Evolutionary conservation across 2,113 vertebrate genomes (phyloP).

Genomic region (Microcebus murinus): DNA sequence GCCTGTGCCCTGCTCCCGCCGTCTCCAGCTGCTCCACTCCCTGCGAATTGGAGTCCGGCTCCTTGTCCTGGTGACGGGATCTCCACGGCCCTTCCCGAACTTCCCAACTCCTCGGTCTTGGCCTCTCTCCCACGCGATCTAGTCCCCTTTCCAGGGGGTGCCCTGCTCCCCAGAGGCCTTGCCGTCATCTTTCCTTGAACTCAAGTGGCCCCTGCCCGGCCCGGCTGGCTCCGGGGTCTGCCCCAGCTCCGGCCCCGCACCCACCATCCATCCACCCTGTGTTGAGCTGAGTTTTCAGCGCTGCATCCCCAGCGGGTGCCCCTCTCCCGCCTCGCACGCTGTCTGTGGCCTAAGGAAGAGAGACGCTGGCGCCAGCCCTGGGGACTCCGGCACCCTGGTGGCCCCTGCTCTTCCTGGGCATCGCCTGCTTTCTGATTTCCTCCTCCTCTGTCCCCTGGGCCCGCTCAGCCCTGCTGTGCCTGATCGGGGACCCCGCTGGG

Average conservation of each 20-base stretch:
- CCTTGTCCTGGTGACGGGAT: rapidly evolving
- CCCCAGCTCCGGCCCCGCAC: not conserved
- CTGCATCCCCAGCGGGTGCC: not conserved
- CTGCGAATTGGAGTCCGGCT: not conserved
- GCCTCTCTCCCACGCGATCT: not conserved
- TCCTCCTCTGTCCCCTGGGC: not conserved
- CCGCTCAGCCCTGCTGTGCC: not conserved
- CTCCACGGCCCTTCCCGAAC: not conserved
- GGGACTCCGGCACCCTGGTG: not conserved
- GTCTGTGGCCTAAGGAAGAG: not conserved
- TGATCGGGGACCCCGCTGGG: not conserved
- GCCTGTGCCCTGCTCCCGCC: no score
- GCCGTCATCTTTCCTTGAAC: not conserved
- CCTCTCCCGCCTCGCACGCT: not conserved
- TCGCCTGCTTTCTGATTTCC: not conserved
- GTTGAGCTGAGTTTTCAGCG: no score
- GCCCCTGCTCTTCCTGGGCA: not conserved
- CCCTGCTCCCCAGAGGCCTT: no score
- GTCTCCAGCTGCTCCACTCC: rapidly evolving
- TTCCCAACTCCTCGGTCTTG: not conserved
- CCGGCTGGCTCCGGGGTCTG: not conserved
- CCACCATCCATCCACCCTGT: not conserved
- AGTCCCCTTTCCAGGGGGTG: not conserved
- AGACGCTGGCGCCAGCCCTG: no score
- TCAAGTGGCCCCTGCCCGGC: not conserved